phyloP scores from a whole-genome alignment of 2,797 vertebrate species.

The Sebastes oblongus region DNA sequence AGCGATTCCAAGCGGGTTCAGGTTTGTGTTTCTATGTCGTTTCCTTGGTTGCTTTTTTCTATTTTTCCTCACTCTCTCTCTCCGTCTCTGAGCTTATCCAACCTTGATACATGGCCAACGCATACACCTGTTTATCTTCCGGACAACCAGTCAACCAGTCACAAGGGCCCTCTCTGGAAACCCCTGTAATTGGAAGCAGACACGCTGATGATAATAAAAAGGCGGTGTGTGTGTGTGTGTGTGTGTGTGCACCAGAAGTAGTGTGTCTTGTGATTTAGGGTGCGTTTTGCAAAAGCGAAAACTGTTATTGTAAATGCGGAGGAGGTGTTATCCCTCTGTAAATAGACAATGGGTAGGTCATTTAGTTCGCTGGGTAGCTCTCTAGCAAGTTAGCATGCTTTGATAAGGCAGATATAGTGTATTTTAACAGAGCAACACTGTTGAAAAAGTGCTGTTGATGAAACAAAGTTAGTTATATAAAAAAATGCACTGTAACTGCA shows the following conservation, averaged over 20 bases:
- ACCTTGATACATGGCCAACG: conserved; percentile 73
- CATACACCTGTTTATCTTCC: conserved; percentile 79
- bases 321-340: background rate
- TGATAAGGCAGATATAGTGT: background rate
- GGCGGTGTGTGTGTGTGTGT: background rate
- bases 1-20: conserved; percentile 44
- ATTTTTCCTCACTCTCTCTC: background rate
- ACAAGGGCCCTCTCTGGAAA: conserved; percentile 61
- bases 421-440: background rate
- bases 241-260: conserved; percentile 7
- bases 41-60: conserved; percentile 28
- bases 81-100: conserved; percentile 56
- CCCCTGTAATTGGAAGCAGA: conserved; percentile 77
- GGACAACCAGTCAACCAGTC: conserved; percentile 70
- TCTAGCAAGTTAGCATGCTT: background rate
- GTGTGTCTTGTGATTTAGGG: conserved; percentile 17
- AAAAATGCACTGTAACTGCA: background rate
- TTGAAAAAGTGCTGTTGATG: background rate
- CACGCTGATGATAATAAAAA: conserved; percentile 63
- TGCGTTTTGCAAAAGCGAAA: background rate
- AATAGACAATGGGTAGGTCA: background rate
- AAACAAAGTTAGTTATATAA: background rate
- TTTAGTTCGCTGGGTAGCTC: background rate
- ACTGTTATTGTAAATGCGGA: conserved; percentile 10
- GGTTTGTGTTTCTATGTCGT: conserved; percentile 48